Conservation (phyloP, 2,888 invertebrate genomes). For the Azorinus chamasolen region DNA sequence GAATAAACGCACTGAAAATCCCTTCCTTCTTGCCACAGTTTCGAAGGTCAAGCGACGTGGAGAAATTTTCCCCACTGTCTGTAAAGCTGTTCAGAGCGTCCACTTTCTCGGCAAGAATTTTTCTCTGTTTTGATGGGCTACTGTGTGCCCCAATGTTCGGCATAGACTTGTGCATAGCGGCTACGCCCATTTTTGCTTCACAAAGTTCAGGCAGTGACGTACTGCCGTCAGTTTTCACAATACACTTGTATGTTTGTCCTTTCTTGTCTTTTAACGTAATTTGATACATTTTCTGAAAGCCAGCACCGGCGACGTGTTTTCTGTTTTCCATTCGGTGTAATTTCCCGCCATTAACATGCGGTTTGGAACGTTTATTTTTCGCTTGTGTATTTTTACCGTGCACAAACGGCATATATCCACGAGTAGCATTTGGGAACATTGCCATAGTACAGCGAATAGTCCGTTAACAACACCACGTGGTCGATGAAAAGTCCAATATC, state of each 20-base stretch:
- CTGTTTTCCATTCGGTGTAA: slow-evolving; percentile 58
- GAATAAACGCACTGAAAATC: slow-evolving; percentile 76
- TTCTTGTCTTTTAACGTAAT: slow-evolving; percentile 80
- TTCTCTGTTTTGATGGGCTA: slow-evolving; percentile 55
- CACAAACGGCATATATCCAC: slow-evolving; percentile 84
- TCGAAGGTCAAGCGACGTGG: slow-evolving; percentile 58
- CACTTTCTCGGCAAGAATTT: slow-evolving; percentile 52
- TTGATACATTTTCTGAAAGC: slow-evolving; percentile 77
- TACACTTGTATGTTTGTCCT: slow-evolving; percentile 80
- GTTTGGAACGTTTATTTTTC: slow-evolving; percentile 62
- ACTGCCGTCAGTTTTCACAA: slow-evolving; percentile 80
- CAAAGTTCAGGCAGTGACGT: slow-evolving; percentile 79
- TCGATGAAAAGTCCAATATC: neutral
- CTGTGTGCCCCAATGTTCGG: slow-evolving; percentile 63
- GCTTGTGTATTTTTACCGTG: slow-evolving; percentile 69
- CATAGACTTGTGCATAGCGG: slow-evolving; percentile 59
- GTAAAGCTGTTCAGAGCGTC: slow-evolving; percentile 52
- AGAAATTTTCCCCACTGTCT: slow-evolving; percentile 48
- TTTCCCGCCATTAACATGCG: slow-evolving; percentile 72
- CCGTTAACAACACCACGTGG: slow-evolving; percentile 33
- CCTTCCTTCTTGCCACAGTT: slow-evolving; percentile 79
- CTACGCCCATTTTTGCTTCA: slow-evolving; percentile 59
- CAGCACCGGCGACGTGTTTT: slow-evolving; percentile 32
- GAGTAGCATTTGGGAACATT: slow-evolving; percentile 83
- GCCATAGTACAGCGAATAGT: slow-evolving; percentile 64